Base-by-base conservation (phyloP, 2,113 vertebrate genomes). In the Pelecanus crispus region DNA sequence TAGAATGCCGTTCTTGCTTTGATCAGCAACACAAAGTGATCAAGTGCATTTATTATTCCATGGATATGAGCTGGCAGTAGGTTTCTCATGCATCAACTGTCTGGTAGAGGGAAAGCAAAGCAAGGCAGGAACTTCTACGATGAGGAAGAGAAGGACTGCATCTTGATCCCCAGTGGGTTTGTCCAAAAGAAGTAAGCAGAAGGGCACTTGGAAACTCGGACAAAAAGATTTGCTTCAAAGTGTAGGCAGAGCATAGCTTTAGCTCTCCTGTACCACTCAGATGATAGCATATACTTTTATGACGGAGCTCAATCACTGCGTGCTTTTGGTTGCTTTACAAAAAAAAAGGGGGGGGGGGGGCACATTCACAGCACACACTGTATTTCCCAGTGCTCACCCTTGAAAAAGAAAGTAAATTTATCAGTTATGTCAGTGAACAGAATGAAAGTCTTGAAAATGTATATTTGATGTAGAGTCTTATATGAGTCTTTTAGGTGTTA, bases 1-100 rank as follows among this genome's bases (percentile, higher is more conserved):
- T 62, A 73, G 58, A 90, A 56, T 62, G 81, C 61, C 80, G 34
- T 53, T 96, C 63, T 89, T 94, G 81, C 80, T 95, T 96, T 96
- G 62, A 91, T 93, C 84, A 94, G 93, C 71, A 82, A 2, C 78
- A 81, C 53, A 68, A 24, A 94, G 78, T 18, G n/a, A 87, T 93
- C 32, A 21, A 70, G 62, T 74, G 42, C 49, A 38, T 67, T 80
- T 93, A 86, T 93, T 90, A 75, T 92, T 81, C 71, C 55, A 28
- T 0, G 0, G 67, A 62, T 61, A 45, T 9, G 47, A 87, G 59
- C 58, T 71, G 79, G 59, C 50, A 72, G 18, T 56, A 66, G 66
- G 36, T 19, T 92, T 88, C 86, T 81, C 10, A 1, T 77, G 73
- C 40, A 26, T 82, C 67, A 82, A 25, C 82, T 65, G 44, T 59